Conservation (phyloP, 2,113 vertebrate species). For the Myotis davidii region DNA sequence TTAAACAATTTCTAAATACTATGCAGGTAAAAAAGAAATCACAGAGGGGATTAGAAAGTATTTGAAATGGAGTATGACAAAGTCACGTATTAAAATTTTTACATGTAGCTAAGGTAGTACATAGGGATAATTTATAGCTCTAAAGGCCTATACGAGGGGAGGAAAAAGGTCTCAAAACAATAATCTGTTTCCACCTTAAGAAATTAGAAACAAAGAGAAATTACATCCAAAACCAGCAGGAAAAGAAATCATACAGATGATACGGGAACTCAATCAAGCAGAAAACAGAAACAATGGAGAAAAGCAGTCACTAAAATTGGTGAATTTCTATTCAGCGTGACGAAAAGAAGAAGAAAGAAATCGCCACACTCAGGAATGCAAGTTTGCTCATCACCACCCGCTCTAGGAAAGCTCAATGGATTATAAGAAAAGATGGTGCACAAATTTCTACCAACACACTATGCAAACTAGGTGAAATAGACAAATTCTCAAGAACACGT, state of each 20-base stretch:
- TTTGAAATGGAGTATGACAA: background rate
- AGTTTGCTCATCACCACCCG: background rate
- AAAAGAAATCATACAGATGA: background rate
- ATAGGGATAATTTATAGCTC: background rate
- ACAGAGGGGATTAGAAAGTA: background rate
- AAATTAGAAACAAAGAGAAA: background rate
- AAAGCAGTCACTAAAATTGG: background rate
- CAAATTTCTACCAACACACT: background rate
- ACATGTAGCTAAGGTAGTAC: background rate
- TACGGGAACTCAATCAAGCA: background rate
- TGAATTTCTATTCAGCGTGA: background rate
- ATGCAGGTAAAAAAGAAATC: background rate
- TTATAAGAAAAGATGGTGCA: background rate
- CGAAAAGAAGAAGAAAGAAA: conserved; percentile 1
- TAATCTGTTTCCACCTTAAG: background rate
- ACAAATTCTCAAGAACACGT: conserved; percentile 10
- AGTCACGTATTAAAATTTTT: background rate
- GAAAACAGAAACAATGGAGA: conserved; percentile 7
- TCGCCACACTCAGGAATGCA: background rate
- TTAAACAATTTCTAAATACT: background rate
- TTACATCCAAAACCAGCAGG: background rate
- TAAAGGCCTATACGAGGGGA: background rate
- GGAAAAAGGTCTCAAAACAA: background rate
- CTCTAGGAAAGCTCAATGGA: background rate
- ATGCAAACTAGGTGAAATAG: background rate